phyloP scores from a whole-genome alignment of 2,888 invertebrate species.

The Zeuzera pyrina region DNA sequence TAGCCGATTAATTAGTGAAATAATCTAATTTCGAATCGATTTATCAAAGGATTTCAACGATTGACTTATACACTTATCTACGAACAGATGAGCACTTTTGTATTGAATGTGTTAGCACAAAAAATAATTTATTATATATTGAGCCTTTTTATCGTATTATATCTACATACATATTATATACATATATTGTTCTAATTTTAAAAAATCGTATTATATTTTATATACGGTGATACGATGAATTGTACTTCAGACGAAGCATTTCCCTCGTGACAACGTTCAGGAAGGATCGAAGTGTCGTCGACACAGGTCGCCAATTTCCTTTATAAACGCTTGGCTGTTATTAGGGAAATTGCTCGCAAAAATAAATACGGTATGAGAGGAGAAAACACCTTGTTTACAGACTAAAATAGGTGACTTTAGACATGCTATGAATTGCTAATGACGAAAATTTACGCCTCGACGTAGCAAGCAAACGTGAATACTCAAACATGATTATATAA shows the following conservation, averaged over 20 bases:
- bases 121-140: too few species aligned
- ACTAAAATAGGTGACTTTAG: slow-evolving; percentile 17
- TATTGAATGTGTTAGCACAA: too few species aligned
- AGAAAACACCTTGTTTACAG: slow-evolving; percentile 26
- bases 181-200: too few species aligned
- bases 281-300: slow-evolving; percentile 37
- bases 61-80: too few species aligned
- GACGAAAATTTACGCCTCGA: slow-evolving; percentile 16
- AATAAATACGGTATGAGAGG: slow-evolving; percentile 33
- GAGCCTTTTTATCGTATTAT: too few species aligned
- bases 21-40: background rate
- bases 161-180: too few species aligned
- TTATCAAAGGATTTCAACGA: too few species aligned
- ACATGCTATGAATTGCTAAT: slow-evolving; percentile 33
- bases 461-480: slow-evolving; percentile 18
- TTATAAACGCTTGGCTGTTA: slow-evolving; percentile 37
- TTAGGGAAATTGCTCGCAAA: slow-evolving; percentile 43
- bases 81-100: too few species aligned
- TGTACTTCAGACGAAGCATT: slow-evolving; percentile 22
- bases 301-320: slow-evolving; percentile 42
- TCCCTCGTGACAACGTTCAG: slow-evolving; percentile 27
- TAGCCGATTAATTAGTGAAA: background rate
- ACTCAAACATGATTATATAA: slow-evolving; percentile 18
- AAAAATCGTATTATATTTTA: too few species aligned
- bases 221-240: too few species aligned